A percentile compares a stretch with the other conserved stretches of the same genome.
Evolutionary conservation across 2,888 invertebrate species (phyloP).

Genomic region (Diabrotica balteata): DNA sequence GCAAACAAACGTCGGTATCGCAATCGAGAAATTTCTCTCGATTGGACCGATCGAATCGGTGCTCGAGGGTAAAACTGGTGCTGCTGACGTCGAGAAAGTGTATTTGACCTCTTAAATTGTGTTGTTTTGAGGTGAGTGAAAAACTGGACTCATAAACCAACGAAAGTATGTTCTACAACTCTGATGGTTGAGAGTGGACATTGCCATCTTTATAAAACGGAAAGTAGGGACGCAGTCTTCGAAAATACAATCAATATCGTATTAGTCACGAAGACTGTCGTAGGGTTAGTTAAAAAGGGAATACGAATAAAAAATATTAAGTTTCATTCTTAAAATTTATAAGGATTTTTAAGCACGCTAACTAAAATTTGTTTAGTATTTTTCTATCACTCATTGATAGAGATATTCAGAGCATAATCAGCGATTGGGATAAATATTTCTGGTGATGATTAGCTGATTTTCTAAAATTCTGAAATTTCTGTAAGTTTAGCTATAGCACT

Average conservation of each 20-base stretch:
- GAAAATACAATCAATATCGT: constrained; percentile 1
- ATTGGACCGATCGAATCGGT: background rate
- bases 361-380: no score
- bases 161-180: constrained; percentile 49
- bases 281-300: background rate
- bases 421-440: no score
- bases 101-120: constrained; percentile 52
- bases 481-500: no score
- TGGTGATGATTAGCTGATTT: no score
- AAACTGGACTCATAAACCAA: constrained; percentile 53
- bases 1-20: no score
- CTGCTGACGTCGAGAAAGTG: constrained; percentile 44
- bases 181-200: constrained; percentile 41
- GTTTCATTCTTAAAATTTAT: no score
- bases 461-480: no score
- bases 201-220: constrained; percentile 39
- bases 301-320: background rate
- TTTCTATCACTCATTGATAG: no score
- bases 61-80: constrained; percentile 15
- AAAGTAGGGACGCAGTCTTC: background rate
- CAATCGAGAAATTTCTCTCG: background rate
- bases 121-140: constrained; percentile 45
- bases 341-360: no score
- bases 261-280: background rate
- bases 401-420: no score